Conservation (phyloP, 2,797 vertebrate genomes). For the Acanthurus leucopareius region DNA sequence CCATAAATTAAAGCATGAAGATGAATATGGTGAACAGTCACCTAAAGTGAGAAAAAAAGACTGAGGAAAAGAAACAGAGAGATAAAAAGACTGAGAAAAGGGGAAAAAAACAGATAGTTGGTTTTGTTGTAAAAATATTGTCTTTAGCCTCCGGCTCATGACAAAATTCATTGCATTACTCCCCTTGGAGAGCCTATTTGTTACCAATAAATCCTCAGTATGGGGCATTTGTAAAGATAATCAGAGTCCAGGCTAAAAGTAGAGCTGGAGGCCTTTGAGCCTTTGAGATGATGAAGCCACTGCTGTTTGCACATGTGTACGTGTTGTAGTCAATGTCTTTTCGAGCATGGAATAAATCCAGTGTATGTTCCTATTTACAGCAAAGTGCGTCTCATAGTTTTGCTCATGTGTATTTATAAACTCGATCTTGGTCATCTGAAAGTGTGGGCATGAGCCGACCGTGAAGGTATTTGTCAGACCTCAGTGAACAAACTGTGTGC, state of each 20-base stretch:
- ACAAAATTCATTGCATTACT: not conserved
- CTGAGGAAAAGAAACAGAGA: not conserved
- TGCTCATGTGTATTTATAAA: constrained; percentile 5
- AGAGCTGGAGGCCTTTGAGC: too few species aligned
- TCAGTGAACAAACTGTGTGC: constrained; percentile 1
- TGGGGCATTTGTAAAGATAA: constrained; percentile 13
- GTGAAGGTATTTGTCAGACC: constrained; percentile 22
- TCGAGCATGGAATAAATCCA: constrained; percentile 38
- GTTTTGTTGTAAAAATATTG: constrained; percentile 7
- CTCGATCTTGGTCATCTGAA: not conserved
- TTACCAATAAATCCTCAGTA: constrained; percentile 13
- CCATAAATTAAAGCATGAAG: constrained; percentile 14
- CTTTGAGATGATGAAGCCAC: constrained; percentile 30
- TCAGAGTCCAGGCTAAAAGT: constrained; percentile 7
- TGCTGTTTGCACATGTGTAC: constrained; percentile 14
- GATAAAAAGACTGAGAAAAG: too few species aligned
- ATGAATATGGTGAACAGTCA: not conserved
- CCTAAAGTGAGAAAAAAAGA: not conserved
- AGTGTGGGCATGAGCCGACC: constrained; percentile 23
- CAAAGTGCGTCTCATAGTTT: not conserved
- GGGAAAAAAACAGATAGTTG: not conserved
- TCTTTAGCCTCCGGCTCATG: not conserved
- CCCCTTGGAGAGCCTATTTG: not conserved
- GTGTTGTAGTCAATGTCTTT: constrained; percentile 8
- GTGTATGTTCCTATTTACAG: constrained; percentile 21